These are phyloP conservation scores for Euura lappo DNA, from an alignment of 1,140 invertebrate species.

Conservation along the genomic window DNA sequence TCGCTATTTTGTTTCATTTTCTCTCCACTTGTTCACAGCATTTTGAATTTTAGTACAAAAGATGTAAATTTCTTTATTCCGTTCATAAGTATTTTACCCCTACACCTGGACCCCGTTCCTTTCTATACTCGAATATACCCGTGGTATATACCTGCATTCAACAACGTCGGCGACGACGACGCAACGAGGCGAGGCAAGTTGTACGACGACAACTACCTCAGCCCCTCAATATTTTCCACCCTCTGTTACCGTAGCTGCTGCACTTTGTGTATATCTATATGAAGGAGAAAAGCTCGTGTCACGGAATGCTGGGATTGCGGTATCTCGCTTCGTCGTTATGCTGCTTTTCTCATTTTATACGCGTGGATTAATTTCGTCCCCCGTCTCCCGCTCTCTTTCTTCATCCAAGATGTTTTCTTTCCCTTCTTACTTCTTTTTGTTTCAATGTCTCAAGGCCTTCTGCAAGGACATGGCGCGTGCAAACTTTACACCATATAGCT, in stretches of 20 bases:
- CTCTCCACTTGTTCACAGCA: too few relatives aligned
- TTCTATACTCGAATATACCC: neutral
- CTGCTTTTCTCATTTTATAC: neutral
- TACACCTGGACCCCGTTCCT: neutral
- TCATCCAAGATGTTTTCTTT: neutral
- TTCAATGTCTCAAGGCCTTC: too few relatives aligned
- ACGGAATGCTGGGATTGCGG: neutral
- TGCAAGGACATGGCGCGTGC: too few relatives aligned
- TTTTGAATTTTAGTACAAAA: neutral
- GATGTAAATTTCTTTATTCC: conserved; percentile 3
- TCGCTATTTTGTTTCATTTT: neutral
- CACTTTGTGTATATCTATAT: too few relatives aligned
- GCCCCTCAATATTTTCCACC: neutral
- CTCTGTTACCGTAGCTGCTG: neutral
- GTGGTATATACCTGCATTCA: neutral
- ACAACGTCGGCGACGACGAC: neutral
- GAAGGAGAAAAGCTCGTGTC: too few relatives aligned
- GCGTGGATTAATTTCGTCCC: too few relatives aligned
- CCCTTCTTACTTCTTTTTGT: too few relatives aligned
- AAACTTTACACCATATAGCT: too few relatives aligned
- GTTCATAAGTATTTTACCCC: neutral
- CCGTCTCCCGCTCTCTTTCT: too few relatives aligned
- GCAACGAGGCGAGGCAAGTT: neutral
- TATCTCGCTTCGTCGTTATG: neutral
- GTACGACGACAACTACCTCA: neutral